phyloP scores from a whole-genome alignment of 2,797 vertebrate genomes.

The Sebastes hopkinsi region DNA sequence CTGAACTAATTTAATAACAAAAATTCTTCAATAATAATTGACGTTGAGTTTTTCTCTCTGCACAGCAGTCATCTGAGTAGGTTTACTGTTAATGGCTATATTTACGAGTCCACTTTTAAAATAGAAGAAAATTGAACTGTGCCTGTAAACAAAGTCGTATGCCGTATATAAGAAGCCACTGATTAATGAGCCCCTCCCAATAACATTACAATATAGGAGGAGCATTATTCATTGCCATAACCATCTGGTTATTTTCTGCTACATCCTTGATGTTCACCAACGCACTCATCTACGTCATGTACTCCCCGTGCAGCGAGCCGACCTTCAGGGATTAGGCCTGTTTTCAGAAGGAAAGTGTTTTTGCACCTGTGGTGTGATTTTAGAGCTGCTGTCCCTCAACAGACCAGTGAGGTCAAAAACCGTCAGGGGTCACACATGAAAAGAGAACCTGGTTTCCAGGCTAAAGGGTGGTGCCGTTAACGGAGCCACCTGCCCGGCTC shows the following conservation, averaged over 20 bases:
- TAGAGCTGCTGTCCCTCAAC: slow-evolving; percentile 49
- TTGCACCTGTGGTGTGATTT: slow-evolving; percentile 73
- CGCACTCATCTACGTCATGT: slow-evolving; percentile 28
- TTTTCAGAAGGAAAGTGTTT: slow-evolving; percentile 60
- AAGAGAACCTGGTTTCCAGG: slow-evolving; percentile 55
- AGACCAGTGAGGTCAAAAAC: slow-evolving; percentile 51
- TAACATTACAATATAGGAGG: slow-evolving; percentile 17
- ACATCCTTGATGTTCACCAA: slow-evolving; percentile 27
- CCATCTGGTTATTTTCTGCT: slow-evolving; percentile 37
- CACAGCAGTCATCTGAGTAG: neutral
- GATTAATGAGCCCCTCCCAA: slow-evolving; percentile 15
- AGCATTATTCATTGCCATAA: slow-evolving; percentile 23
- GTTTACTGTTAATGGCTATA: neutral
- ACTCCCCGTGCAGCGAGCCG: slow-evolving; percentile 1
- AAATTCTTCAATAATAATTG: neutral
- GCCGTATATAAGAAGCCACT: slow-evolving; percentile 10
- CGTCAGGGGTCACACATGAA: slow-evolving; percentile 65
- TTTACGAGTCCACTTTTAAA: slow-evolving; percentile 10
- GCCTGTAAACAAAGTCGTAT: neutral
- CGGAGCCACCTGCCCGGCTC: slow-evolving; percentile 58
- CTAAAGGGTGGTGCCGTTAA: slow-evolving; percentile 42
- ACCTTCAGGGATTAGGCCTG: slow-evolving; percentile 44
- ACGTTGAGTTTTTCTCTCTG: neutral
- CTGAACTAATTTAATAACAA: neutral
- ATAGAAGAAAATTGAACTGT: slow-evolving; percentile 12